These are phyloP conservation scores for Apamea monoglypha DNA, from an alignment of 2,888 invertebrate species.

Conservation along the genomic window DNA sequence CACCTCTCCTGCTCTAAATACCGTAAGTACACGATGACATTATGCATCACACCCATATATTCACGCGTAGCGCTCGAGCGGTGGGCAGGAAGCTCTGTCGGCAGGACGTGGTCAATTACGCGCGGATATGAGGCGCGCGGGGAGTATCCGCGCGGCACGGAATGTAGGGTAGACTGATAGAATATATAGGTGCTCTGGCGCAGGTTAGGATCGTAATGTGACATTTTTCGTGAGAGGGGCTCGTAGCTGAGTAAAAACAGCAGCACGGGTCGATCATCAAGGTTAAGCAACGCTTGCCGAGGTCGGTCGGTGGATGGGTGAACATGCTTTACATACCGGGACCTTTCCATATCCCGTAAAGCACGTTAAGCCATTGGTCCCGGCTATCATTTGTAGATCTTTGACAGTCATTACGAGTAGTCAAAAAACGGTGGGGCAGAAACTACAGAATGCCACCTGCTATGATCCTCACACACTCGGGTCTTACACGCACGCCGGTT, in stretches of 20 bases:
- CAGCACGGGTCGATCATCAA: background rate
- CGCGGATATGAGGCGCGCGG: constrained; percentile 24
- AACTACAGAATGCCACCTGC: no score
- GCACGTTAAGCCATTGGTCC: no score
- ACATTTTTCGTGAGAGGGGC: background rate
- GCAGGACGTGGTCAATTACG: constrained; percentile 52
- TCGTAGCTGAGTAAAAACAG: background rate
- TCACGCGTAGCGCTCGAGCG: constrained; percentile 33
- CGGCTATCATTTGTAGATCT: no score
- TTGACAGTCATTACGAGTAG: no score
- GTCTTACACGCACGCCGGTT: no score
- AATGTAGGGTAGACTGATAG: constrained; percentile 30
- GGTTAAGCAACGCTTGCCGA: background rate
- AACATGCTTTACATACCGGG: no score
- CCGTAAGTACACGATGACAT: constrained; percentile 2
- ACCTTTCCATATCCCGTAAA: no score
- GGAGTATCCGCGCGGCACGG: constrained; percentile 40
- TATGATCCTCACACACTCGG: no score
- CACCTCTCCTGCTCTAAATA: constrained; percentile 21
- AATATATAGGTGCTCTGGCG: constrained; percentile 1
- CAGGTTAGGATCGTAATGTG: background rate
- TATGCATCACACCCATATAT: constrained; percentile 21
- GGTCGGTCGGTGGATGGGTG: no score
- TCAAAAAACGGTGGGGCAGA: no score
- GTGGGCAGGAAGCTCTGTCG: constrained; percentile 43